Percentiles rank a stretch among this genome's conserved stretches.
Conservation (phyloP, 2,888 invertebrate genomes). For the Archips xylosteana region DNA sequence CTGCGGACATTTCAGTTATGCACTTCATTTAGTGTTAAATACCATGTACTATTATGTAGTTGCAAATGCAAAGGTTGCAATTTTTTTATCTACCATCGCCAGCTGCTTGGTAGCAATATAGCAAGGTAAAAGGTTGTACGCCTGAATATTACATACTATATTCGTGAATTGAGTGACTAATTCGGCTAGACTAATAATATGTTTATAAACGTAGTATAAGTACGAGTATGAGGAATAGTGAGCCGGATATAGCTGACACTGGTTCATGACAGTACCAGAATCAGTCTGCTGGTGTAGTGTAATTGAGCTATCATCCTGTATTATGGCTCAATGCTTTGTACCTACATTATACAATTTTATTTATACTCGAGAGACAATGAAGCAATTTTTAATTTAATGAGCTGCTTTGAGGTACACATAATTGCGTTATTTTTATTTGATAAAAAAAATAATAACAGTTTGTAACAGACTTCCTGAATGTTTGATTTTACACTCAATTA, state of each 20-base stretch:
- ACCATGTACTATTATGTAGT: no score
- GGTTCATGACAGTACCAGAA: not conserved
- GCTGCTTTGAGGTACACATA: not conserved
- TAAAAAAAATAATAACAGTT: constrained; percentile 1
- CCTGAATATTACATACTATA: no score
- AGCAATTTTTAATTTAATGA: constrained; percentile 4
- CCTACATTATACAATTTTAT: not conserved
- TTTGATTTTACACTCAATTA: constrained; percentile 10
- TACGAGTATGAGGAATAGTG: not conserved
- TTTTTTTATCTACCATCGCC: no score
- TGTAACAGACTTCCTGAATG: constrained; percentile 16
- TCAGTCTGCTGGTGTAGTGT: not conserved
- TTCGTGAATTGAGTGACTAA: no score
- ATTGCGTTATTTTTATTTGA: constrained; percentile 5
- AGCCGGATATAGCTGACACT: constrained; percentile 1
- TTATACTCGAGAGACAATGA: not conserved
- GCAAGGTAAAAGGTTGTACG: no score
- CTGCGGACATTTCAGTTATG: no score
- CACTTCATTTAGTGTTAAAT: no score
- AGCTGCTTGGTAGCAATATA: no score
- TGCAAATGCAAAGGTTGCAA: no score
- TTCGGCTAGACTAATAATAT: no score
- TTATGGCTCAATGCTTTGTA: not conserved
- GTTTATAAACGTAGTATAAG: not conserved
- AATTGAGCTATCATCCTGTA: not conserved